These are phyloP conservation scores for Chaitophorus viminalis DNA, from an alignment of 2,888 invertebrate species.

Conservation along the genomic window DNA sequence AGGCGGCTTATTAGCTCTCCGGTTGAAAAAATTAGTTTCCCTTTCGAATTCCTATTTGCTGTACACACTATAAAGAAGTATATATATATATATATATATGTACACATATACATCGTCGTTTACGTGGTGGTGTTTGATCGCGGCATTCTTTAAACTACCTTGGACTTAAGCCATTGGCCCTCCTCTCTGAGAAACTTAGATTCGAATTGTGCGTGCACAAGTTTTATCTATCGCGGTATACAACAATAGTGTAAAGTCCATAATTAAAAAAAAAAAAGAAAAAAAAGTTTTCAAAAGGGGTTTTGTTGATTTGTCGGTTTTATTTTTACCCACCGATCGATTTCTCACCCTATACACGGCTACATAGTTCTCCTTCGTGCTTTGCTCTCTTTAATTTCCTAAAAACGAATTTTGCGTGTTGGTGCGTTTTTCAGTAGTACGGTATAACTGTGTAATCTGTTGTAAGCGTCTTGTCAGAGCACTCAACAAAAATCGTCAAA, in stretches of 20 bases:
- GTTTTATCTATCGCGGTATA: neutral
- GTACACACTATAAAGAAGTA: neutral
- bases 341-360: no score
- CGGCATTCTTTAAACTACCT: neutral
- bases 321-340: neutral
- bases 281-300: neutral
- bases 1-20: neutral
- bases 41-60: neutral
- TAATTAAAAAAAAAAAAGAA: neutral
- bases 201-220: neutral
- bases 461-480: neutral
- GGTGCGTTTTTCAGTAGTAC: neutral
- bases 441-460: conserved; percentile 17
- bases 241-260: neutral
- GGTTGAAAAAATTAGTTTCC: neutral
- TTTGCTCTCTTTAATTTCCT: neutral
- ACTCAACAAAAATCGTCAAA: conserved; percentile 14
- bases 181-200: neutral
- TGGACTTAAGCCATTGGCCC: neutral
- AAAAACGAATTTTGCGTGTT: neutral
- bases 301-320: neutral
- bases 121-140: neutral
- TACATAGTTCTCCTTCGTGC: neutral
- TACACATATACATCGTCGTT: neutral
- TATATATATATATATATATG: neutral